phyloP scores from a whole-genome alignment of 2,113 vertebrate species.

The Rhipidura dahli region DNA sequence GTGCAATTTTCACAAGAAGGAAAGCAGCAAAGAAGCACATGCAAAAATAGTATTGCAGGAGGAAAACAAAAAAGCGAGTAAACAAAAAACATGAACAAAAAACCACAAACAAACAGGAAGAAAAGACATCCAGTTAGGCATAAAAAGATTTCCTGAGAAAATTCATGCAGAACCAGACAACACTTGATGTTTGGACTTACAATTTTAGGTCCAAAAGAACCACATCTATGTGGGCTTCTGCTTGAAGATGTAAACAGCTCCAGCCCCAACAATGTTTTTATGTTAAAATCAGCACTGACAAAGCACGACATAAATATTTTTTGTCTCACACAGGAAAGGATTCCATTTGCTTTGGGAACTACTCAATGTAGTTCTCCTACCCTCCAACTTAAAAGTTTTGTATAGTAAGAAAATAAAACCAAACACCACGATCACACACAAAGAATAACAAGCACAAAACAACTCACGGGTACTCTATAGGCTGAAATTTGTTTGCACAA shows the following conservation, averaged over 20 bases:
- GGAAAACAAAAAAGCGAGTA: neutral
- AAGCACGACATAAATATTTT: neutral
- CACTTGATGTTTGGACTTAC: neutral
- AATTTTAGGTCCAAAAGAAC: neutral
- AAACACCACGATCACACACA: neutral
- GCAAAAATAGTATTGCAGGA: neutral
- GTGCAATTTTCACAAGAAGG: neutral
- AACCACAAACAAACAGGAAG: neutral
- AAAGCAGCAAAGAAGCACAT: neutral
- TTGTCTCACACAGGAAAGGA: neutral
- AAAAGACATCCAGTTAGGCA: neutral
- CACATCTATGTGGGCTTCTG: neutral
- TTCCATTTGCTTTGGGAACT: neutral
- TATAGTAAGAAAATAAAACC: neutral
- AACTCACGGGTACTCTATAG: neutral
- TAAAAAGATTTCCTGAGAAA: neutral
- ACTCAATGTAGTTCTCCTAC: neutral
- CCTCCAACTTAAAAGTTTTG: neutral
- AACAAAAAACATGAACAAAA: neutral
- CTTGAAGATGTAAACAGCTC: neutral
- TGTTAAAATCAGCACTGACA: neutral
- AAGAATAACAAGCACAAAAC: conserved; percentile 22
- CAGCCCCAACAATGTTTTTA: neutral
- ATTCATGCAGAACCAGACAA: accelerated
- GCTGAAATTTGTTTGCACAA: conserved; percentile 60